A percentile compares a stretch with the other conserved stretches of the same genome.
Conservation (phyloP, 1,140 invertebrate genomes). For the Aphaenogaster rudis region DNA sequence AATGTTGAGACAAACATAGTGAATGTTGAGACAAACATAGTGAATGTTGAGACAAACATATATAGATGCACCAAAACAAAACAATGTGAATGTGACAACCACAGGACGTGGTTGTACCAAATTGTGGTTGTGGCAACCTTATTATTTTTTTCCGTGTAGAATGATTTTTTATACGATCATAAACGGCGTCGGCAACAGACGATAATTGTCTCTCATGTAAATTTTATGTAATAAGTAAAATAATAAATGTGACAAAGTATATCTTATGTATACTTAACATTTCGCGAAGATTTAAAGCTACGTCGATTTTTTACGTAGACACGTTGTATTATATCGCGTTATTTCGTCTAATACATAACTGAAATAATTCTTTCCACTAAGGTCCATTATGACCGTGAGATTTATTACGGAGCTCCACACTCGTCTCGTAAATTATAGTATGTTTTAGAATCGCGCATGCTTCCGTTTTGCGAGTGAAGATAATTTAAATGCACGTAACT, state of each 20-base stretch:
- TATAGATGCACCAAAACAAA: no score
- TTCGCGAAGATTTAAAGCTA: not conserved
- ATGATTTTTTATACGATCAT: not conserved
- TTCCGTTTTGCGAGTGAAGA: slow-evolving; percentile 14
- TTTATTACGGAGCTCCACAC: slow-evolving; percentile 5
- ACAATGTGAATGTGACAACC: no score
- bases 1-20: no score
- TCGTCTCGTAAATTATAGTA: slow-evolving; percentile 21
- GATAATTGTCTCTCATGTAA: not conserved
- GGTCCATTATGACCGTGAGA: slow-evolving; percentile 17
- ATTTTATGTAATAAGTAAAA: not conserved
- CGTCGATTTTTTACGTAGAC: not conserved
- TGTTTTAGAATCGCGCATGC: not conserved
- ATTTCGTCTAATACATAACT: not conserved
- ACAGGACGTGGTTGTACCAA: no score
- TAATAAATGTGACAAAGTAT: not conserved
- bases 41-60: no score
- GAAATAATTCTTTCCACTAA: not conserved
- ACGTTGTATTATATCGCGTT: not conserved
- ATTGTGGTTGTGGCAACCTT: no score
- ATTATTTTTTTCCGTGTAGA: no score
- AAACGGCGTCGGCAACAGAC: not conserved
- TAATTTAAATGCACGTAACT: slow-evolving; percentile 47
- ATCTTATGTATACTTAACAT: not conserved
- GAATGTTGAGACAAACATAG: no score